Conservation (phyloP, 2,797 vertebrate genomes). For the Phaenicophaeus curvirostris region DNA sequence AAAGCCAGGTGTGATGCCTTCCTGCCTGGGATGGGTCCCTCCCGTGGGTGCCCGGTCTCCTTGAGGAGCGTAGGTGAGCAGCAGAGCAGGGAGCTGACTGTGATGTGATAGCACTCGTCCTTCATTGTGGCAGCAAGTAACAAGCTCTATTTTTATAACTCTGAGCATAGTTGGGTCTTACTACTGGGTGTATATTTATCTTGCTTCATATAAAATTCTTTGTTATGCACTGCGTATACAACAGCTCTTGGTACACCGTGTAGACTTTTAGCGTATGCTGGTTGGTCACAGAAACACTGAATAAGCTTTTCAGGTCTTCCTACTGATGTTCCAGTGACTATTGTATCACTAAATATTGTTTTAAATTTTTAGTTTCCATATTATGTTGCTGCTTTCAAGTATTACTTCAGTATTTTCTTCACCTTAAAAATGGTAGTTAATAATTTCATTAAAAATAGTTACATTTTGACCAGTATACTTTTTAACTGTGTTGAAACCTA, state of each 20-base stretch:
- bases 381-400: not conserved
- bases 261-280: not conserved
- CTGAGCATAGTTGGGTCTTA: constrained; percentile 72
- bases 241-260: not conserved
- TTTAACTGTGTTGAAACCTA: not conserved
- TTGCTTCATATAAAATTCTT: constrained; percentile 6
- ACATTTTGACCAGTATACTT: not conserved
- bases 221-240: not conserved
- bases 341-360: not conserved
- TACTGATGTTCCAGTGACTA: not conserved
- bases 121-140: constrained; percentile 73
- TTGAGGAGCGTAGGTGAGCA: not conserved
- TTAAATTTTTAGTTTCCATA: not conserved
- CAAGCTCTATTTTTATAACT: constrained; percentile 70
- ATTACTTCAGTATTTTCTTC: constrained; percentile 38
- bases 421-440: constrained; percentile 6
- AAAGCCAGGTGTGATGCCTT: not conserved
- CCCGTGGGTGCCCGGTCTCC: accelerated
- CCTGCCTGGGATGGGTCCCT: not conserved
- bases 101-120: not conserved
- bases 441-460: constrained; percentile 27
- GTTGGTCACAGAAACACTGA: not conserved
- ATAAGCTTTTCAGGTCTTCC: not conserved
- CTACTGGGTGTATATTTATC: constrained; percentile 57
- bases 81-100: not conserved